Evolutionary conservation across 2,797 vertebrate species (phyloP).

Genomic region (Catostomus latipinnis): DNA sequence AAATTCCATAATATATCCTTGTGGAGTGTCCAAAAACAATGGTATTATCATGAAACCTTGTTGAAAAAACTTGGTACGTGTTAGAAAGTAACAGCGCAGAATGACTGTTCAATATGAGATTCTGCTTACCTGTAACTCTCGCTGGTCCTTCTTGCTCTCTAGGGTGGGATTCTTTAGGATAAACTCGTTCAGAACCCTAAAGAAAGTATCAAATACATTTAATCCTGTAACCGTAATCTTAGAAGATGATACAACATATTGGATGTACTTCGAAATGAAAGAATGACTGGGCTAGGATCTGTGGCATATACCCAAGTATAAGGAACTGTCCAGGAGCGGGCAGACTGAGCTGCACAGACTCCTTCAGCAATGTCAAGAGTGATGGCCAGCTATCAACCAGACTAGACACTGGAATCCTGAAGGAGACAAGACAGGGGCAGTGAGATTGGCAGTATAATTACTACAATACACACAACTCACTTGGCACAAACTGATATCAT

Average conservation of each 20-base stretch:
- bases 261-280: background rate
- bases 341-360: slow-evolving; percentile 92
- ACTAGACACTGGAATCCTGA: slow-evolving; percentile 92
- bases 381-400: slow-evolving; percentile 97
- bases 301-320: slow-evolving; percentile 85
- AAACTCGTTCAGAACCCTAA: slow-evolving; percentile 95
- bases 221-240: background rate
- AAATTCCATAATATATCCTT: no score
- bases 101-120: background rate
- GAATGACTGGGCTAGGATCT: slow-evolving; percentile 4
- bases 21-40: background rate
- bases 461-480: background rate
- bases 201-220: slow-evolving; percentile 15
- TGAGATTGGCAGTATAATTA: slow-evolving; percentile 10
- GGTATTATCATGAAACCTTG: background rate
- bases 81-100: background rate
- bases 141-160: slow-evolving; percentile 98
- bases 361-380: slow-evolving; percentile 91
- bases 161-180: slow-evolving; percentile 98
- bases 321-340: slow-evolving; percentile 97
- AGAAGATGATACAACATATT: background rate
- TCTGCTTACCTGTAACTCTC: slow-evolving; percentile 90
- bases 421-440: background rate
- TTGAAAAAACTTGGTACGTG: background rate
- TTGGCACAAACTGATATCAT: background rate